phyloP scores from a whole-genome alignment of 2,888 invertebrate genomes.

The Lottia gigantea region DNA sequence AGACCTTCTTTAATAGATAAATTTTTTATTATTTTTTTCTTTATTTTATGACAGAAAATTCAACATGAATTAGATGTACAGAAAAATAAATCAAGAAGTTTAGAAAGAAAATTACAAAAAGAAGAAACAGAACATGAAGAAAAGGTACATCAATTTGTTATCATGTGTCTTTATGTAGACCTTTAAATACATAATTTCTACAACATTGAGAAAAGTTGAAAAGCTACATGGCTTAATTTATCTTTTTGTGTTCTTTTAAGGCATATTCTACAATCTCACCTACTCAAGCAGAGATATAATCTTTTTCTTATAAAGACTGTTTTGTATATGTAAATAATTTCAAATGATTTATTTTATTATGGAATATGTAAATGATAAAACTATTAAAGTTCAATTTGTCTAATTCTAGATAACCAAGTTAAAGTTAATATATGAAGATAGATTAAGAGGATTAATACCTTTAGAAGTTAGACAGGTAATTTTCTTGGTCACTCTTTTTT shows the following conservation, averaged over 20 bases:
- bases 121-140: constrained; percentile 54
- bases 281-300: no score
- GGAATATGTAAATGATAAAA: no score
- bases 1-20: no score
- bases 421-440: constrained; percentile 57
- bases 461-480: constrained; percentile 56
- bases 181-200: neutral
- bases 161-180: neutral
- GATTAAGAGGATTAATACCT: constrained; percentile 57
- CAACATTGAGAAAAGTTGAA: no score
- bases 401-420: constrained; percentile 51
- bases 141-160: constrained; percentile 37
- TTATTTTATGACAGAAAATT: constrained; percentile 39
- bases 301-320: no score
- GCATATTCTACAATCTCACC: no score
- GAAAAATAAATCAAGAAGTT: constrained; percentile 40
- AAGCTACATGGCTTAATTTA: no score
- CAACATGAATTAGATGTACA: constrained; percentile 55
- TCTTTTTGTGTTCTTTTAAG: no score
- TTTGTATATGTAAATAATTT: no score
- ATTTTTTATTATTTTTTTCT: no score
- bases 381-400: neutral
- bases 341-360: no score
- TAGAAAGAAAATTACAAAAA: constrained; percentile 52
- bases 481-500: neutral